Evolutionary conservation across 2,113 vertebrate genomes (phyloP), one percentile per base, ranked within the genome.

Genomic region (Setophaga kirtlandii): DNA sequence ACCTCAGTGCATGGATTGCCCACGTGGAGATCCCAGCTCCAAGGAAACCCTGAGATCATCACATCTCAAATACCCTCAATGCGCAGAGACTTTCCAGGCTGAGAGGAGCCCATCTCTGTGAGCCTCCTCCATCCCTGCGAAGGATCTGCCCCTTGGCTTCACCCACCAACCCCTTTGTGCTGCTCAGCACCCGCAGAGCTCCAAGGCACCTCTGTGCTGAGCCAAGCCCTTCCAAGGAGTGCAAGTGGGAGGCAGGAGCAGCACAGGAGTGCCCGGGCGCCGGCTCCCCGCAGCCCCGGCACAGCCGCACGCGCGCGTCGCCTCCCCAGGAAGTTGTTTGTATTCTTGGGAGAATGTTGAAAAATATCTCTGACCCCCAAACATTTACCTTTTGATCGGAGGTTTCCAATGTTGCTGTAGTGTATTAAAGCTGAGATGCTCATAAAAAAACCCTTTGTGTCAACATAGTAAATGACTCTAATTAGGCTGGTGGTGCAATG

Each of bases 391-490:
- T 97, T 97, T 97, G 96, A 97, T 96, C 85, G 73, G 95, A 82
- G 95, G 96, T 97, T 97, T 94, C 91, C 93, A 96, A 68, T 94
- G 97, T 97, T 97, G 90, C 94, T 96, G 88, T 95, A 94, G 95
- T 97, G 95, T 96, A 96, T 96, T 97, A 96, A 96, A 97, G 89
- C 96, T 83, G 95, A 96, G 97, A 97, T 97, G 91, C 95, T 97
- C 96, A 95, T 96, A 96, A 94, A 96, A 96, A 97, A 95, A 80
- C 91, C 94, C 94, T 97, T 97, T 97, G 97, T 97, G 97, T 97
- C 97, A 97, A 97, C 97, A 97, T 96, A 97, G 97, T 97, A 97
- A 97, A 97, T 97, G 97, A 97, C 96, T 97, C 96, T 97, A 97
- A 97, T 97, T 97, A 97, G 94, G 93, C 96, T 96, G 94, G 97